These are phyloP conservation scores for Tragelaphus strepsiceros DNA, from an alignment of 2,113 vertebrate species.

Conservation along the genomic window DNA sequence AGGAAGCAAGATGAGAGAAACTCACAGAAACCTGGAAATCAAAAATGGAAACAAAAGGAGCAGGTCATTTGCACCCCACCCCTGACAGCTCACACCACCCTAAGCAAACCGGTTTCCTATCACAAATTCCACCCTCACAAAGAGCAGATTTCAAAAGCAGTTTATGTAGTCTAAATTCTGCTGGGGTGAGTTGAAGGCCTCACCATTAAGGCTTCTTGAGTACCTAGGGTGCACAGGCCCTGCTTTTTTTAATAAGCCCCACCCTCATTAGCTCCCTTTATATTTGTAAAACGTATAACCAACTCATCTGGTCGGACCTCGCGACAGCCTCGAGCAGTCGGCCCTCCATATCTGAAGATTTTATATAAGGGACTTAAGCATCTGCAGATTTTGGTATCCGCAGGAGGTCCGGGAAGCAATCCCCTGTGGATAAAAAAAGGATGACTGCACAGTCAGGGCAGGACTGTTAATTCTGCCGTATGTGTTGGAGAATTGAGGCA, in stretches of 20 bases:
- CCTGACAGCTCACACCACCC: background rate
- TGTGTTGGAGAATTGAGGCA: background rate
- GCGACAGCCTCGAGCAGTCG: background rate
- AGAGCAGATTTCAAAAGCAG: conserved; percentile 53
- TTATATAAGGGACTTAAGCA: background rate
- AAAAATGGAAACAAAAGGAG: conserved; percentile 67
- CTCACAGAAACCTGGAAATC: conserved; percentile 64
- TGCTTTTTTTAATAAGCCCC: background rate
- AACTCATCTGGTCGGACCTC: background rate
- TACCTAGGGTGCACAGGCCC: background rate
- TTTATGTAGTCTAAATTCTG: background rate
- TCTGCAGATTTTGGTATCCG: background rate
- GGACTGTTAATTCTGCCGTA: background rate
- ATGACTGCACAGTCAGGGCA: background rate
- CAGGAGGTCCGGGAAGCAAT: background rate
- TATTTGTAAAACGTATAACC: background rate
- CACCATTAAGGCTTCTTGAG: background rate
- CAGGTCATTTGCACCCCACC: background rate
- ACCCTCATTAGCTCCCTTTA: background rate
- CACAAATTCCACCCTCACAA: background rate
- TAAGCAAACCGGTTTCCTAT: conserved; percentile 31
- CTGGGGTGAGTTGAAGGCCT: background rate
- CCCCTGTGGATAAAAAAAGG: background rate
- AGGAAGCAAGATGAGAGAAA: conserved; percentile 70
- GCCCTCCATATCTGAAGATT: background rate